Evolutionary conservation across 2,113 vertebrate genomes (phyloP).

Genomic region (Oryzias celebensis): DNA sequence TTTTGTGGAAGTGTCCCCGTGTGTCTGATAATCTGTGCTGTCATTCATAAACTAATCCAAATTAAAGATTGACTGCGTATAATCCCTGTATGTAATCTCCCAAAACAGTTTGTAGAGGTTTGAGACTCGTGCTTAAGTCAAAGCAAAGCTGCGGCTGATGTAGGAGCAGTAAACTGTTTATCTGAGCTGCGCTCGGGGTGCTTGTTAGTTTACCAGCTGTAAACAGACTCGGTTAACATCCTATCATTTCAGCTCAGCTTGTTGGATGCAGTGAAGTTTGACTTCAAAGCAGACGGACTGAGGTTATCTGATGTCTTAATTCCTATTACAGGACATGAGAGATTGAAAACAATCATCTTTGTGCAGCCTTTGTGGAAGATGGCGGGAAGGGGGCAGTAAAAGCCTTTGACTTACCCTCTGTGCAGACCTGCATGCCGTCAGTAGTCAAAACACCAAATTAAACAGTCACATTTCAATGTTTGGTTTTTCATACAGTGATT

Average conservation of each 20-base stretch:
- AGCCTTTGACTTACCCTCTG: too few relatives aligned
- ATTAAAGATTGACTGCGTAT: slow-evolving; percentile 19
- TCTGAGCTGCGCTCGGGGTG: slow-evolving; percentile 9
- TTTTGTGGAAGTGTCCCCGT: slow-evolving; percentile 14
- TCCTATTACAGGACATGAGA: slow-evolving; percentile 2
- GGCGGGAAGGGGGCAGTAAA: too few relatives aligned
- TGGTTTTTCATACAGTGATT: too few relatives aligned
- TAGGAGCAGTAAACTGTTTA: slow-evolving; percentile 46
- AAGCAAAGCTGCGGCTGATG: slow-evolving; percentile 49
- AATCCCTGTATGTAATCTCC: neutral
- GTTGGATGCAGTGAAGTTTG: slow-evolving; percentile 3
- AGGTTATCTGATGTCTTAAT: slow-evolving; percentile 4
- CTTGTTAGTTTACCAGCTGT: slow-evolving; percentile 47
- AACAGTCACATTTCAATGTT: too few relatives aligned
- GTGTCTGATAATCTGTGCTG: neutral
- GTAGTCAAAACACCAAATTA: too few relatives aligned
- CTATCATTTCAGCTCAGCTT: slow-evolving; percentile 36
- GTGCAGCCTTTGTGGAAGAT: neutral
- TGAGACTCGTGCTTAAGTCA: slow-evolving; percentile 47
- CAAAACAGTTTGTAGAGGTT: slow-evolving; percentile 31
- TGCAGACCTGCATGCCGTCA: too few relatives aligned
- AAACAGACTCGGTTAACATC: slow-evolving; percentile 30
- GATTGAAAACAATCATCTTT: too few relatives aligned
- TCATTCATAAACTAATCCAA: slow-evolving; percentile 4
- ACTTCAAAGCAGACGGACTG: slow-evolving; percentile 5